phyloP scores from a whole-genome alignment of 1,140 invertebrate species.

The Drosophila bocki region DNA sequence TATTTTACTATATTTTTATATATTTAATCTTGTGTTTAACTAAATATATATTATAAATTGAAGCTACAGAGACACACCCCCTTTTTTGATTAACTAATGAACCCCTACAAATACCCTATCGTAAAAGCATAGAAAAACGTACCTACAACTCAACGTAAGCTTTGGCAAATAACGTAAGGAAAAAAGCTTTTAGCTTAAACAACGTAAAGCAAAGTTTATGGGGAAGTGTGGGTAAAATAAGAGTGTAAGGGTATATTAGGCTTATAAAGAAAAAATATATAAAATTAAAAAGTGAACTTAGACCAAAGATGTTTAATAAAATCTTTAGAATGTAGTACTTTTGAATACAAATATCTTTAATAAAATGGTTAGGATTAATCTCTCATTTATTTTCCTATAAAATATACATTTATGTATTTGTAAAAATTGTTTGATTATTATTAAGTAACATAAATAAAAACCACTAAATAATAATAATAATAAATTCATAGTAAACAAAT shows the following conservation, averaged over 20 bases:
- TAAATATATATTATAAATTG: not conserved
- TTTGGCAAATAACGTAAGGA: slow-evolving; percentile 12
- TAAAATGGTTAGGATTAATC: not conserved
- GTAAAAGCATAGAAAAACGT: slow-evolving; percentile 16
- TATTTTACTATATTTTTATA: not conserved
- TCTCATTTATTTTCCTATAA: not conserved
- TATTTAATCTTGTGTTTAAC: not conserved
- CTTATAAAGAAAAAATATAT: not conserved
- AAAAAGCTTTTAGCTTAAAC: slow-evolving; percentile 21
- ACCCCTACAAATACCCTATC: slow-evolving; percentile 1
- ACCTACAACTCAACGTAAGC: not conserved
- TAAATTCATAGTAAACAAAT: not conserved
- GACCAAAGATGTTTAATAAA: no score
- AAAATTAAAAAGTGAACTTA: not conserved
- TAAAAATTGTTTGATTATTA: not conserved
- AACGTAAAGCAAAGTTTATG: slow-evolving; percentile 16
- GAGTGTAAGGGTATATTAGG: slow-evolving; percentile 17
- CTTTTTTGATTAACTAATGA: slow-evolving; percentile 11
- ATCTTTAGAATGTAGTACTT: fast-evolving
- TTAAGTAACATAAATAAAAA: not conserved
- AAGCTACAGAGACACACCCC: slow-evolving; percentile 23
- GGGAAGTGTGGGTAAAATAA: not conserved
- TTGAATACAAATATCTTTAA: not conserved
- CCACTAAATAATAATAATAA: not conserved
- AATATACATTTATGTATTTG: not conserved